These are phyloP conservation scores for Chionomys nivalis DNA, from an alignment of 2,113 vertebrate genomes.

Conservation along the genomic window DNA sequence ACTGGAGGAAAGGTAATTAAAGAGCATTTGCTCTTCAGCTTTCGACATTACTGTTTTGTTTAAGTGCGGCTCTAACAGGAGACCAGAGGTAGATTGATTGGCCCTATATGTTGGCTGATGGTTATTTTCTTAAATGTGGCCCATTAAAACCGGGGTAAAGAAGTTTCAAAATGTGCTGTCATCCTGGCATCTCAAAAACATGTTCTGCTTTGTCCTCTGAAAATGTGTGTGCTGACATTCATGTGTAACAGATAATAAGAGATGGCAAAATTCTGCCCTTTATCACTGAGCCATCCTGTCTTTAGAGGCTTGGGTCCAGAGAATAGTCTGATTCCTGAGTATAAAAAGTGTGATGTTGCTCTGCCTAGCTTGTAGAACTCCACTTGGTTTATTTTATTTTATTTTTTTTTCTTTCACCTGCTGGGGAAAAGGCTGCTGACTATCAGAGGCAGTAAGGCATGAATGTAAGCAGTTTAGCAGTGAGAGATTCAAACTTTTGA, in stretches of 20 bases:
- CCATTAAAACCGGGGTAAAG: conserved; percentile 75
- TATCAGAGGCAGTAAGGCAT: conserved; percentile 38
- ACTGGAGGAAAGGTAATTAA: conserved; percentile 85
- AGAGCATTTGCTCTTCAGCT: conserved; percentile 67
- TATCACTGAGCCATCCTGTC: conserved; percentile 82
- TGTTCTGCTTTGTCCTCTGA: conserved; percentile 75
- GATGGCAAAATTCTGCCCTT: conserved; percentile 83
- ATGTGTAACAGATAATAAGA: conserved; percentile 83
- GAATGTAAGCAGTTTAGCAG: conserved; percentile 72
- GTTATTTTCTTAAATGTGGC: conserved; percentile 73
- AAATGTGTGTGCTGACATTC: conserved; percentile 72
- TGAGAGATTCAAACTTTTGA: conserved; percentile 81
- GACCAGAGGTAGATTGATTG: conserved; percentile 67
- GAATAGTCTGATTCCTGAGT: conserved; percentile 78
- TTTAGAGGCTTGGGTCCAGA: conserved; percentile 80
- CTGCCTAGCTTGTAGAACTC: conserved; percentile 71
- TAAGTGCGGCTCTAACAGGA: conserved; percentile 69
- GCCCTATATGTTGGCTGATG: conserved; percentile 62
- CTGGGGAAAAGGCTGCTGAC: conserved; percentile 27
- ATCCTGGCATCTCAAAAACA: conserved; percentile 68
- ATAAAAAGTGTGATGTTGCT: conserved; percentile 78
- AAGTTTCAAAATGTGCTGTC: conserved; percentile 57
- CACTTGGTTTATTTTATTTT: conserved; percentile 45
- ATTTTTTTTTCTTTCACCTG: conserved; percentile 39
- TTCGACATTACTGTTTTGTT: conserved; percentile 74